These are phyloP conservation scores for Microcebus tavaratra DNA, from an alignment of 2,113 vertebrate genomes.

Conservation along the genomic window DNA sequence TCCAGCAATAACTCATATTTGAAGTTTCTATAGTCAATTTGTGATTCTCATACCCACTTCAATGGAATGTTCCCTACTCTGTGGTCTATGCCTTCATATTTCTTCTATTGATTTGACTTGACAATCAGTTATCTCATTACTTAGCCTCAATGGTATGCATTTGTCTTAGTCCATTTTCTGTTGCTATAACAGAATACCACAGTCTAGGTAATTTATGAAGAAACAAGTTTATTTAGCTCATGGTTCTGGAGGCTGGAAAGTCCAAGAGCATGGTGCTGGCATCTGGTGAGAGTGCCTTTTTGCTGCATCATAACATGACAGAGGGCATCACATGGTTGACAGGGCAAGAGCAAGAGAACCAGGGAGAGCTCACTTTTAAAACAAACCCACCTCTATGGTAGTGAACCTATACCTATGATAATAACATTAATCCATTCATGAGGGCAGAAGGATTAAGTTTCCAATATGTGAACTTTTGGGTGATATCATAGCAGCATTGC, in stretches of 20 bases:
- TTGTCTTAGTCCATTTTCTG: neutral
- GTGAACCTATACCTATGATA: neutral
- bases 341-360: neutral
- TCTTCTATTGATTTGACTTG: neutral
- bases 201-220: neutral
- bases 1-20: neutral
- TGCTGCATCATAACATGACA: neutral
- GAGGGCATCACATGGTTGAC: neutral
- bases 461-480: neutral
- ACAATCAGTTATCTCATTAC: neutral
- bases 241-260: neutral
- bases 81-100: neutral
- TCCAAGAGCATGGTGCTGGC: neutral
- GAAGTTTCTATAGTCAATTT: neutral
- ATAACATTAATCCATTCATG: neutral
- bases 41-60: neutral
- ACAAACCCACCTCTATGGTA: neutral
- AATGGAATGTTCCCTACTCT: neutral
- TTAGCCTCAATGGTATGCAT: neutral
- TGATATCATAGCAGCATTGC: neutral
- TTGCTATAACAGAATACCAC: neutral
- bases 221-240: neutral
- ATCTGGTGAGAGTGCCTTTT: neutral
- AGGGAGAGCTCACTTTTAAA: neutral
- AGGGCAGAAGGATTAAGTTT: neutral